Conservation (phyloP, 2,797 vertebrate genomes). For the Helicolenus hilgendorfi region DNA sequence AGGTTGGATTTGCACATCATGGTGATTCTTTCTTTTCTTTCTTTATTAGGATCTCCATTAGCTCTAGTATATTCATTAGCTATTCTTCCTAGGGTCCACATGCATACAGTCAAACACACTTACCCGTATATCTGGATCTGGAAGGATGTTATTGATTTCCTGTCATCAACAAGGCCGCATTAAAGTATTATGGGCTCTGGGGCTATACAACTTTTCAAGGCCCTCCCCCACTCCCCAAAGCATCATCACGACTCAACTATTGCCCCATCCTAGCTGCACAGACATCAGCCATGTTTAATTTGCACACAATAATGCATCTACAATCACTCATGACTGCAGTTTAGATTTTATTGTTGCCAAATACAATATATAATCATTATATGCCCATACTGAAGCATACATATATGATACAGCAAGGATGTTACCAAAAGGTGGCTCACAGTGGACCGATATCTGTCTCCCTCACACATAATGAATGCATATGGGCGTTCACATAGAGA, state of each 20-base stretch:
- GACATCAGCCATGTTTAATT: neutral
- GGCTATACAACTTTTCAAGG: neutral
- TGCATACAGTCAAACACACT: too few relatives aligned
- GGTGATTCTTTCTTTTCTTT: neutral
- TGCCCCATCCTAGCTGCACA: neutral
- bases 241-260: neutral
- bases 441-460: fast-evolving
- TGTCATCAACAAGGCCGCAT: neutral
- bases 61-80: too few relatives aligned
- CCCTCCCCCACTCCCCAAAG: neutral
- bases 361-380: neutral
- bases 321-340: neutral
- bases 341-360: neutral
- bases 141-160: neutral
- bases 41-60: too few relatives aligned
- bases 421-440: neutral
- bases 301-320: neutral
- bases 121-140: neutral
- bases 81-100: too few relatives aligned
- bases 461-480: neutral
- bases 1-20: neutral
- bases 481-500: neutral
- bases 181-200: neutral
- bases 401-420: neutral
- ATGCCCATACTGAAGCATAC: neutral